These are phyloP conservation scores for Drosophila ochracea DNA, from an alignment of 2,888 invertebrate genomes.

Conservation along the genomic window DNA sequence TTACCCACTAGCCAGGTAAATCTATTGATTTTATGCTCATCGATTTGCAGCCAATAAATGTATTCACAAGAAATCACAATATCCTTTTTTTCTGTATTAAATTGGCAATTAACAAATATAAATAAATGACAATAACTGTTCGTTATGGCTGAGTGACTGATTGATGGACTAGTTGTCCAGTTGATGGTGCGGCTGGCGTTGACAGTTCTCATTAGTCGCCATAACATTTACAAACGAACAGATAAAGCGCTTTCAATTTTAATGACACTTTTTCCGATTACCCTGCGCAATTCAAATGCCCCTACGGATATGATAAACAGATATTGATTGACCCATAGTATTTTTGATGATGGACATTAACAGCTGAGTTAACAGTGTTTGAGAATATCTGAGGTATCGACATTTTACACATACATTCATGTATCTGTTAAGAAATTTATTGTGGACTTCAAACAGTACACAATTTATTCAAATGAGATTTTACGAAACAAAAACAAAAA, in stretches of 20 bases:
- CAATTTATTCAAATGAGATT: not conserved
- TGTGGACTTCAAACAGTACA: not conserved
- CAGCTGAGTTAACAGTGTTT: not conserved
- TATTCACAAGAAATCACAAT: constrained; percentile 31
- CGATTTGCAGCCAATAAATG: constrained; percentile 55
- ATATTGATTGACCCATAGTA: too few relatives aligned
- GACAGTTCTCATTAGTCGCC: constrained; percentile 53
- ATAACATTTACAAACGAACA: constrained; percentile 40
- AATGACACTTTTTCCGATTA: constrained; percentile 17
- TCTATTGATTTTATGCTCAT: constrained; percentile 33
- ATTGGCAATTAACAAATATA: constrained; percentile 60
- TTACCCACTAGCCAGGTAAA: constrained; percentile 28
- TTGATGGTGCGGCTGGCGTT: constrained; percentile 37
- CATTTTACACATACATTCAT: too few relatives aligned
- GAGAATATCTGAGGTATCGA: not conserved
- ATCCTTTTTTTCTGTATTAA: constrained; percentile 16
- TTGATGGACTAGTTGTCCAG: constrained; percentile 21
- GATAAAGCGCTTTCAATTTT: constrained; percentile 32
- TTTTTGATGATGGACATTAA: not conserved
- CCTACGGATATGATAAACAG: not conserved
- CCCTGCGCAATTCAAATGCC: constrained; percentile 8
- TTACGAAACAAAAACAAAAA: too few relatives aligned
- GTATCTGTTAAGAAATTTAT: accelerated
- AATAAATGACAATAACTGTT: constrained; percentile 44
- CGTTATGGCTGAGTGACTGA: constrained; percentile 32